Percentiles rank a stretch among this genome's conserved stretches.
Conservation (phyloP, 2,113 vertebrate species). For the Halichoerus grypus region DNA sequence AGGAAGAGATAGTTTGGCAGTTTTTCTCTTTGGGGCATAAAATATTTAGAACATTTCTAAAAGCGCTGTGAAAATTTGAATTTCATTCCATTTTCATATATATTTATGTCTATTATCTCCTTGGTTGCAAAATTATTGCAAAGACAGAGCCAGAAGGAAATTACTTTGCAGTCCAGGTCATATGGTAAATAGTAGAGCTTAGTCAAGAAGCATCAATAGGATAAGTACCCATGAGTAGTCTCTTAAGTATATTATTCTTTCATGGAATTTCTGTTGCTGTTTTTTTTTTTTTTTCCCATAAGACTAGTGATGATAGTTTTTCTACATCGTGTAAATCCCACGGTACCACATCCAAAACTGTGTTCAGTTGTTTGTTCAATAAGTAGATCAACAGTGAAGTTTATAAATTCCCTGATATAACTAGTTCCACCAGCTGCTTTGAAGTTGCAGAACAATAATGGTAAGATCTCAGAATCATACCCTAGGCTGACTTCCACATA, state of each 20-base stretch:
- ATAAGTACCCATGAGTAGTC: background rate
- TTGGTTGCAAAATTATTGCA: background rate
- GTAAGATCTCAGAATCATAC: background rate
- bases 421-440: background rate
- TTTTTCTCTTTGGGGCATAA: background rate
- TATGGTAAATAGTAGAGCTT: background rate
- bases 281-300: background rate
- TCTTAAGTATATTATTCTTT: background rate
- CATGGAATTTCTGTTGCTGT: no score
- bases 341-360: background rate
- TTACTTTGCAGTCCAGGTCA: background rate
- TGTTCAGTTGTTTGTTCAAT: background rate
- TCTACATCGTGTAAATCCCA: background rate
- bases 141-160: background rate
- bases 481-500: background rate
- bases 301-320: background rate
- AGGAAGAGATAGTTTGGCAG: background rate
- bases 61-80: background rate
- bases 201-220: background rate
- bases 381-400: background rate
- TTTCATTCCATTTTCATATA: background rate
- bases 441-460: background rate
- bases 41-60: background rate
- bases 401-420: background rate
- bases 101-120: background rate